Evolutionary conservation across 2,797 vertebrate genomes (phyloP).

Genomic region (Notoglanidium macrostoma): DNA sequence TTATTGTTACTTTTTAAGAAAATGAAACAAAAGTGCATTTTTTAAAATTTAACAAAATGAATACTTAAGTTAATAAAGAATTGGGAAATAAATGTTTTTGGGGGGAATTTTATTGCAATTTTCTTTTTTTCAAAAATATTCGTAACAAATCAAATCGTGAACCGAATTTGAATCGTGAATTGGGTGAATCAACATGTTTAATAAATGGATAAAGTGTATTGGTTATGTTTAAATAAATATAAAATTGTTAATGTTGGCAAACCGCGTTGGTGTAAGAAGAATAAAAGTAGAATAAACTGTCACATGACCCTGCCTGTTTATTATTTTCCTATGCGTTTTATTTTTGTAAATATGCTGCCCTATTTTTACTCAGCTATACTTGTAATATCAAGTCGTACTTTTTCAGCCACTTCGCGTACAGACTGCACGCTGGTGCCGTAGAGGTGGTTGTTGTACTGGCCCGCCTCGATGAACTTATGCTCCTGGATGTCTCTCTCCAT

Average conservation of each 20-base stretch:
- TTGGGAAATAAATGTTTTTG: too few relatives aligned
- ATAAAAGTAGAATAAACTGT: neutral
- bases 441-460: conserved; percentile 96
- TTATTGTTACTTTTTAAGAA: too few relatives aligned
- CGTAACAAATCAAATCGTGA: too few relatives aligned
- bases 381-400: conserved; percentile 73
- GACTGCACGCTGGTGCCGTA: conserved; percentile 98
- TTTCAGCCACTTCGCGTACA: conserved; percentile 92
- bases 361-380: neutral
- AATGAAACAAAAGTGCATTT: too few relatives aligned
- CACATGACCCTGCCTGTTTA: neutral
- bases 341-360: neutral
- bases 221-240: too few relatives aligned
- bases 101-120: too few relatives aligned
- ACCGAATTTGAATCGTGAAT: too few relatives aligned
- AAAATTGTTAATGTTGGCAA: too few relatives aligned
- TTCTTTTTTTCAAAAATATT: too few relatives aligned
- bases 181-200: neutral
- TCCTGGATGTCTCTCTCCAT: conserved; percentile 99
- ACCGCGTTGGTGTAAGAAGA: neutral
- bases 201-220: neutral
- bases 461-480: conserved; percentile 96
- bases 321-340: neutral
- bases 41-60: too few relatives aligned
- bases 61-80: too few relatives aligned